Conservation (phyloP, 2,888 invertebrate species). For the Eilema caniola region DNA sequence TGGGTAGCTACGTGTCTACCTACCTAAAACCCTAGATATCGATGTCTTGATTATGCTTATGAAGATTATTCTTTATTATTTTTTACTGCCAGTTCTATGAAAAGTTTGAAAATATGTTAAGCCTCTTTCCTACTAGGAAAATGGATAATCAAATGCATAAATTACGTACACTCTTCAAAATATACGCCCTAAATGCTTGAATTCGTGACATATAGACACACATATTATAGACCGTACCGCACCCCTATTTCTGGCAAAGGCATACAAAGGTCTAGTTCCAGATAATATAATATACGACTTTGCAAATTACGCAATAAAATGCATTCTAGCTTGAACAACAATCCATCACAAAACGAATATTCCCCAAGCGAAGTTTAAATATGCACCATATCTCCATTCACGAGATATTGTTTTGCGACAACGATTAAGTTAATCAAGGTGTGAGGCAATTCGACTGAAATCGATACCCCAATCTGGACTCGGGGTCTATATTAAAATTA, state of each 20-base stretch:
- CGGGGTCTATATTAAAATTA: neutral
- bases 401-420: neutral
- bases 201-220: neutral
- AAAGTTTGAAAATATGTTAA: too few species aligned
- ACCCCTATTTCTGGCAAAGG: neutral
- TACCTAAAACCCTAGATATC: too few species aligned
- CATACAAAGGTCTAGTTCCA: neutral
- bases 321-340: neutral
- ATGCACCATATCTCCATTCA: neutral
- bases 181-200: too few species aligned
- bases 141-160: too few species aligned
- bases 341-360: neutral
- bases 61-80: too few species aligned
- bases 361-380: neutral
- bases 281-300: neutral
- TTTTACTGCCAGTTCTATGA: too few species aligned
- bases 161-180: too few species aligned
- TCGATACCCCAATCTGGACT: neutral
- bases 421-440: neutral
- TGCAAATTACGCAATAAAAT: neutral
- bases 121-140: too few species aligned
- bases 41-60: too few species aligned
- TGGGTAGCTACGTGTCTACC: too few species aligned
- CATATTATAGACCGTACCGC: neutral
- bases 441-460: neutral